Conservation (phyloP, 2,888 invertebrate species). For the Eudasyphora cyanicolor region DNA sequence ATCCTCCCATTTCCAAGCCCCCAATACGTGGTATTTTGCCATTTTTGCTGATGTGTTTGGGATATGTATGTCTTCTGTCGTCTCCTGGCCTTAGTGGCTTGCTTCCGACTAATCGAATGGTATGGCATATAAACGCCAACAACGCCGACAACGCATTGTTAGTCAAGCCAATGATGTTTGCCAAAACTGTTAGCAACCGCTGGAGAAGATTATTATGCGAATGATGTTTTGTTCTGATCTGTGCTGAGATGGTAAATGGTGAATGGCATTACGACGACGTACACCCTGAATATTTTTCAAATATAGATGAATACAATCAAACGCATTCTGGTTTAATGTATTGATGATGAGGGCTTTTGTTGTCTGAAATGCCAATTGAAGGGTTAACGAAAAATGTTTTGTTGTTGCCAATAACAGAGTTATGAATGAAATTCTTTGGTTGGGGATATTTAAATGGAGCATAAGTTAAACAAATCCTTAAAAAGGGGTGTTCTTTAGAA, state of each 20-base stretch:
- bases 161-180: constrained; percentile 18
- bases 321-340: not conserved
- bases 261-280: not conserved
- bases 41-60: not conserved
- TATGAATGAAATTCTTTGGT: not conserved
- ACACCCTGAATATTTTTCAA: not conserved
- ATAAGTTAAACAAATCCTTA: not conserved
- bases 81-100: not conserved
- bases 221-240: constrained; percentile 33
- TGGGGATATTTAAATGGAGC: not conserved
- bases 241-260: not conserved
- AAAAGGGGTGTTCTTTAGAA: too few relatives aligned
- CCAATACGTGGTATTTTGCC: not conserved
- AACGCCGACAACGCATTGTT: not conserved
- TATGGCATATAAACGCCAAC: not conserved
- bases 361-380: not conserved
- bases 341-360: not conserved
- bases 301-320: not conserved
- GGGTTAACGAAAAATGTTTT: not conserved
- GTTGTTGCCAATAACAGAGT: not conserved
- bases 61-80: not conserved
- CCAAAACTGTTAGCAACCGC: constrained; percentile 8
- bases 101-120: not conserved
- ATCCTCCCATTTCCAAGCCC: not conserved
- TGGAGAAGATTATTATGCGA: constrained; percentile 32